Evolutionary conservation across 2,797 vertebrate species (phyloP), one percentile per base, ranked within the genome.

Genomic region (Chelidonichthys spinosus): DNA sequence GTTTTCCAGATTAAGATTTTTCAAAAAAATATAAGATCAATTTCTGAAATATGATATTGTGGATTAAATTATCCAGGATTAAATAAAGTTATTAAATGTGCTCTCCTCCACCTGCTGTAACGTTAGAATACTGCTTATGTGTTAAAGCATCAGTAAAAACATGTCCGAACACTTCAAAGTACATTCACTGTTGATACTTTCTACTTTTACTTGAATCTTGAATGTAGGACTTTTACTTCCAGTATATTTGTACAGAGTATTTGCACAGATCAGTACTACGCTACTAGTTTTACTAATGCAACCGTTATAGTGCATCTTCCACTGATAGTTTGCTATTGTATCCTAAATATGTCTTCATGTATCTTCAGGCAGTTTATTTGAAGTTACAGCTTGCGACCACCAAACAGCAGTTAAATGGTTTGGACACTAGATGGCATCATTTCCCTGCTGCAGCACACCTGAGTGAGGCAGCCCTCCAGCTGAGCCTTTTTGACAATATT

Each of bases 351-450:
- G 6, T 59, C 4, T 35, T 36, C 5, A 58, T 11, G 3, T 17
- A 15, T 40, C 18, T 59, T 40, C 52, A 67, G 9, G 4, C 40
- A 40, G 4, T 54, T 25, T 47, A 5, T 6, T 33, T 55, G 11
- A 59, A 25, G 13, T 3, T n/a, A 37, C 17, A 44, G 6, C 6
- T 17, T 61, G 6, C 33, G 39, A 53, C 25, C 13, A 13, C 5
- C 39, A 43, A 32, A 32, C 6, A 58, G n/a, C 15, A 39, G 18
- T 55, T 66, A 4, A 74, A 1, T 56, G 11, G 5, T 63, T 69
- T 64, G 2, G 3, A 55, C 90, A 78, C 80, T 78, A 89, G 89
- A 70, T 86, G 87, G 85, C 86, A 74, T 36, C 5, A 18, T 77
- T 88, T 66, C 56, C 65, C 39, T 47, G 42, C 52, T 68, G 5